Evolutionary conservation across 2,113 vertebrate species (phyloP).

Genomic region (Marcusenius ussheri): DNA sequence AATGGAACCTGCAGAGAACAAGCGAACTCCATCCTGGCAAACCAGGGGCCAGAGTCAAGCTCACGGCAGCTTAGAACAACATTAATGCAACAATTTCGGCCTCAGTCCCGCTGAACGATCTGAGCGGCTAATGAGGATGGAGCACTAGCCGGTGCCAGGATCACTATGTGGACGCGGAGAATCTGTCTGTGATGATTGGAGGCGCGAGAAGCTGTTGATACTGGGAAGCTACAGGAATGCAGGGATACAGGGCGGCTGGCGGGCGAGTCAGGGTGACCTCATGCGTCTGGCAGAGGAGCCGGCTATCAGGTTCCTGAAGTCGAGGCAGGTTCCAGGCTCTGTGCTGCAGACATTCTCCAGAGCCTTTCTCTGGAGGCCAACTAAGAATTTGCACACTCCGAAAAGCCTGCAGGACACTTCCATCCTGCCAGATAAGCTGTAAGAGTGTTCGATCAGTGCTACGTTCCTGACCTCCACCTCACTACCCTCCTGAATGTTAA

Average conservation of each 20-base stretch:
- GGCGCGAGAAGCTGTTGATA: neutral
- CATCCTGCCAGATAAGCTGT: conserved; percentile 29
- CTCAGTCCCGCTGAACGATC: neutral
- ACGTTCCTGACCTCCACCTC: neutral
- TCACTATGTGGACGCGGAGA: neutral
- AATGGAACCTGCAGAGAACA: neutral
- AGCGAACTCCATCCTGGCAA: neutral
- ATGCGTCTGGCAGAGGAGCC: conserved; percentile 56
- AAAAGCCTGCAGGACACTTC: conserved; percentile 41
- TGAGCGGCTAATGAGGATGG: neutral
- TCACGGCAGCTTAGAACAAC: neutral
- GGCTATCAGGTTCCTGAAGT: conserved; percentile 57
- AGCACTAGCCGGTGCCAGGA: neutral
- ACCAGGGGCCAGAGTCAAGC: neutral
- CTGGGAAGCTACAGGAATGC: conserved; percentile 26
- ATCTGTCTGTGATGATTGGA: neutral
- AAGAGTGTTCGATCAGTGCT: neutral
- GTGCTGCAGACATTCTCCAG: conserved; percentile 44
- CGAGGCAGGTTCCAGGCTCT: conserved; percentile 50
- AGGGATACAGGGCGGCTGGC: conserved; percentile 39
- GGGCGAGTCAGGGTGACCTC: conserved; percentile 61
- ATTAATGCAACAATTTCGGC: neutral
- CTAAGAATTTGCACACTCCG: conserved; percentile 19
- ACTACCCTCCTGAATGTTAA: neutral
- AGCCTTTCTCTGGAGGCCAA: conserved; percentile 25